These are phyloP conservation scores for Illadopsis cleaveri DNA, from an alignment of 2,113 vertebrate genomes.

Conservation along the genomic window DNA sequence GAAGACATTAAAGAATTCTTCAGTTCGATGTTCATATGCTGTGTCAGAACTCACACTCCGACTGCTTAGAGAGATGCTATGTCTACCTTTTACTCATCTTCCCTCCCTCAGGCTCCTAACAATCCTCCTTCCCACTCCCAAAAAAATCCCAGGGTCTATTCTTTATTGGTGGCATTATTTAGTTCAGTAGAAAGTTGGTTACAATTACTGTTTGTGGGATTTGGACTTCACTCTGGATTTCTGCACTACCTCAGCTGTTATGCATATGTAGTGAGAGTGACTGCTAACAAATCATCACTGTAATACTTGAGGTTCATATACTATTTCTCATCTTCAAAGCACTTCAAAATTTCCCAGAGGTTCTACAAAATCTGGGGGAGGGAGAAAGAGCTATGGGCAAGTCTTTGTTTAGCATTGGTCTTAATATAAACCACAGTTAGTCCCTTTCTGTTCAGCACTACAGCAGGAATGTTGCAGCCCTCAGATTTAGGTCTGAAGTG, in stretches of 20 bases:
- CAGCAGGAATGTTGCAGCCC: not conserved
- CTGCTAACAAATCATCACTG: constrained; percentile 54
- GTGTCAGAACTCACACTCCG: constrained; percentile 17
- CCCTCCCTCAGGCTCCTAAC: not conserved
- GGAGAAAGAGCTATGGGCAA: not conserved
- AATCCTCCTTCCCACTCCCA: not conserved
- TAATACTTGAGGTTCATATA: constrained; percentile 5
- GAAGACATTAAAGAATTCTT: constrained; percentile 59
- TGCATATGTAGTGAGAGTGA: constrained; percentile 24
- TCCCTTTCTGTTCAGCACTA: not conserved
- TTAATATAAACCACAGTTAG: not conserved
- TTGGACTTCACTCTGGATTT: constrained; percentile 7
- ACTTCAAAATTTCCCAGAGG: constrained; percentile 49
- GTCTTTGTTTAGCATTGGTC: constrained; percentile 12
- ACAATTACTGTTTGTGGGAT: not conserved
- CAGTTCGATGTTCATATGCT: constrained; percentile 39
- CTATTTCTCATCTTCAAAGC: constrained; percentile 51
- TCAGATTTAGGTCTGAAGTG: constrained; percentile 19
- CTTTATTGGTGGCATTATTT: constrained; percentile 23
- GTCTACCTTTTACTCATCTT: constrained; percentile 1
- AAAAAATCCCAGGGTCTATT: not conserved
- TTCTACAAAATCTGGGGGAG: constrained; percentile 23
- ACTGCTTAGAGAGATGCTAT: not conserved
- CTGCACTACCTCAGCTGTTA: constrained; percentile 53
- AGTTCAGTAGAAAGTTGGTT: not conserved